These are phyloP conservation scores for Diadophis punctatus DNA, from an alignment of 2,113 vertebrate species.

Conservation along the genomic window DNA sequence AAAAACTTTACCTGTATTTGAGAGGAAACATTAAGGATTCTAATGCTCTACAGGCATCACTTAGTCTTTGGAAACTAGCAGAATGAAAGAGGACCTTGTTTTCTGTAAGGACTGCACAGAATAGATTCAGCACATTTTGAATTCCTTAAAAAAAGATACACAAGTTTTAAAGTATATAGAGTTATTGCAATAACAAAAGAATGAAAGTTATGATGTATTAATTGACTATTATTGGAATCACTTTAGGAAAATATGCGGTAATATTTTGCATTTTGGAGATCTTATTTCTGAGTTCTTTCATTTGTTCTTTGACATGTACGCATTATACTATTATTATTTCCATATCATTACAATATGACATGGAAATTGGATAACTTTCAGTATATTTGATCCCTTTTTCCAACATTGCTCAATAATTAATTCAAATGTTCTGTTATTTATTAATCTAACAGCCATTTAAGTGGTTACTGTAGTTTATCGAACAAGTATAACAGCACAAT, in stretches of 20 bases:
- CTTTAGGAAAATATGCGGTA: slow-evolving; percentile 25
- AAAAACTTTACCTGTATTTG: slow-evolving; percentile 87
- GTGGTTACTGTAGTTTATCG: neutral
- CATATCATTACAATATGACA: slow-evolving; percentile 10
- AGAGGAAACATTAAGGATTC: slow-evolving; percentile 97
- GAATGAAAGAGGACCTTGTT: slow-evolving; percentile 98
- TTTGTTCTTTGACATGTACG: slow-evolving; percentile 25
- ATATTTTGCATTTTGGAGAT: neutral
- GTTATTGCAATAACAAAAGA: slow-evolving; percentile 1
- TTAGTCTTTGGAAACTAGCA: slow-evolving; percentile 94
- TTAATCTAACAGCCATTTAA: neutral
- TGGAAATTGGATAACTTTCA: slow-evolving; percentile 17
- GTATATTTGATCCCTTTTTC: slow-evolving; percentile 39
- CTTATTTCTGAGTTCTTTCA: slow-evolving; percentile 26
- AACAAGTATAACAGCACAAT: slow-evolving; percentile 30
- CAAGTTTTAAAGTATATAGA: slow-evolving; percentile 36
- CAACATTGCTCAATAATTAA: slow-evolving; percentile 6
- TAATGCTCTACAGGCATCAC: slow-evolving; percentile 90
- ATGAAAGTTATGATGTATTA: slow-evolving; percentile 31
- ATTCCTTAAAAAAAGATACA: slow-evolving; percentile 78
- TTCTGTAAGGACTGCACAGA: slow-evolving; percentile 95
- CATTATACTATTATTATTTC: slow-evolving; percentile 16
- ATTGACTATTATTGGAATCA: slow-evolving; percentile 2
- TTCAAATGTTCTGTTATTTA: neutral
- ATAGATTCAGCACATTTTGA: slow-evolving; percentile 94